Conservation (phyloP, 30 jellyfish, hydroid and myxozoan genomes). For the Aurelia aurita region DNA sequence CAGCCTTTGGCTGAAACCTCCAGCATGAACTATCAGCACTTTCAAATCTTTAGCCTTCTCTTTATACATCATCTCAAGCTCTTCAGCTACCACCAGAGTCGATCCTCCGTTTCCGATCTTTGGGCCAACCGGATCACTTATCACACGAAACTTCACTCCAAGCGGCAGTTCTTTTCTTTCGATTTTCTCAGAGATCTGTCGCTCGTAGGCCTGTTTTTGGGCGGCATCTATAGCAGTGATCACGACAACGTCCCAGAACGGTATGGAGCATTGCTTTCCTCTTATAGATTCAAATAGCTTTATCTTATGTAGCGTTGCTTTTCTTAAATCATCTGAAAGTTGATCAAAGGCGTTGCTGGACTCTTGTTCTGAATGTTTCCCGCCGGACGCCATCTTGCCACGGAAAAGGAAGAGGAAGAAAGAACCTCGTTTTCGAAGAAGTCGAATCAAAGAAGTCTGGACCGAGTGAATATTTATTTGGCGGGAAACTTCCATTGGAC, state of each 20-base stretch:
- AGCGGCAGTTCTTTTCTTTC: constrained; percentile 86
- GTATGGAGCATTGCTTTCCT: constrained; percentile 70
- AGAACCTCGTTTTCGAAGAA: too few relatives aligned
- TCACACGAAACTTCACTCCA: constrained; percentile 67
- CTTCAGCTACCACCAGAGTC: constrained; percentile 83
- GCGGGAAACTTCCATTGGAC: too few relatives aligned
- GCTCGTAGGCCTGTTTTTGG: constrained; percentile 84
- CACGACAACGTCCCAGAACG: constrained; percentile 96
- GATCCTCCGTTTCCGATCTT: constrained; percentile 97
- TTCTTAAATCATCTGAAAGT: constrained; percentile 69
- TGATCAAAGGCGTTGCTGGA: background rate
- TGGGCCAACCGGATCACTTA: constrained; percentile 89
- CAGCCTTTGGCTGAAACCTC: constrained; percentile 95
- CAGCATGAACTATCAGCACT: constrained; percentile 82
- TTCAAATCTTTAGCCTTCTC: constrained; percentile 58
- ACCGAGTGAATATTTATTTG: too few relatives aligned
- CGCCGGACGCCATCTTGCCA: constrained; percentile 78
- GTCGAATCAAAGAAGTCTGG: too few relatives aligned
- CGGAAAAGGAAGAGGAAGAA: constrained; percentile 14
- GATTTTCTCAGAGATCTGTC: constrained; percentile 71
- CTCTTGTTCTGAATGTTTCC: constrained; percentile 55
- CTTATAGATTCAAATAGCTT: constrained; percentile 75
- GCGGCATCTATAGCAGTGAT: constrained; percentile 85
- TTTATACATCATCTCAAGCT: constrained; percentile 66
- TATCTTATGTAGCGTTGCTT: constrained; percentile 75